A percentile compares a stretch with the other conserved stretches of the same genome.
Conservation (phyloP, 2,797 vertebrate genomes). For the Takifugu ocellatus region DNA sequence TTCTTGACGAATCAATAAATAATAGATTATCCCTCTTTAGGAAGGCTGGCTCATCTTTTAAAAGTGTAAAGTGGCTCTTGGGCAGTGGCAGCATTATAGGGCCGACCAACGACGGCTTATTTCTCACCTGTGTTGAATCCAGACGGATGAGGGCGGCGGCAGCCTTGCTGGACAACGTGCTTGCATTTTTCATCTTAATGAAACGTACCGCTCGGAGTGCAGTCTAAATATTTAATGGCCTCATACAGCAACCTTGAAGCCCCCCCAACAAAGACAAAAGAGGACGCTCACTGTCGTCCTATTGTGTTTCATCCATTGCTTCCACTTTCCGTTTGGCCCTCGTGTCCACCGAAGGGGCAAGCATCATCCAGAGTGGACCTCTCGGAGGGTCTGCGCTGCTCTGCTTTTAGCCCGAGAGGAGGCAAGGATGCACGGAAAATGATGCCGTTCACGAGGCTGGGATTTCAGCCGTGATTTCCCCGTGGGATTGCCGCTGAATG, state of each 20-base stretch:
- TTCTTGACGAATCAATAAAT: conserved; percentile 42
- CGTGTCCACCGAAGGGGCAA: conserved; percentile 13
- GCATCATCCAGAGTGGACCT: conserved; percentile 18
- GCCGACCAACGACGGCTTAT: conserved; percentile 21
- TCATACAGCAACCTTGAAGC: conserved; percentile 56
- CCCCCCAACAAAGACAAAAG: conserved; percentile 47
- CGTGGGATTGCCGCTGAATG: conserved; percentile 26
- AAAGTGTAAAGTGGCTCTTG: conserved; percentile 25
- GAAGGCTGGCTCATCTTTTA: conserved; percentile 44
- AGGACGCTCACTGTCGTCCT: conserved; percentile 25
- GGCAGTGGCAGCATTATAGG: conserved; percentile 27
- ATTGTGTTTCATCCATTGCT: conserved; percentile 16
- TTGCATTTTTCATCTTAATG: conserved; percentile 70
- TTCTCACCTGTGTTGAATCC: conserved; percentile 30
- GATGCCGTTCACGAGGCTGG: conserved; percentile 21
- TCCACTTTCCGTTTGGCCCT: background rate
- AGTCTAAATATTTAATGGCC: conserved; percentile 69
- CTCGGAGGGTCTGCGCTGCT: conserved; percentile 10
- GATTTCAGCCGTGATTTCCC: conserved; percentile 35
- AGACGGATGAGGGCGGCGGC: conserved; percentile 46
- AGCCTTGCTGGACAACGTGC: conserved; percentile 34
- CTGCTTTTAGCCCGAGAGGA: conserved; percentile 25
- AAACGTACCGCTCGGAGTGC: conserved; percentile 58
- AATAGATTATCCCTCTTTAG: conserved; percentile 35
- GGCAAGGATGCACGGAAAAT: conserved; percentile 9